Evolutionary conservation across 2,888 invertebrate genomes (phyloP).

Genomic region (Tolmerus cingulatus): DNA sequence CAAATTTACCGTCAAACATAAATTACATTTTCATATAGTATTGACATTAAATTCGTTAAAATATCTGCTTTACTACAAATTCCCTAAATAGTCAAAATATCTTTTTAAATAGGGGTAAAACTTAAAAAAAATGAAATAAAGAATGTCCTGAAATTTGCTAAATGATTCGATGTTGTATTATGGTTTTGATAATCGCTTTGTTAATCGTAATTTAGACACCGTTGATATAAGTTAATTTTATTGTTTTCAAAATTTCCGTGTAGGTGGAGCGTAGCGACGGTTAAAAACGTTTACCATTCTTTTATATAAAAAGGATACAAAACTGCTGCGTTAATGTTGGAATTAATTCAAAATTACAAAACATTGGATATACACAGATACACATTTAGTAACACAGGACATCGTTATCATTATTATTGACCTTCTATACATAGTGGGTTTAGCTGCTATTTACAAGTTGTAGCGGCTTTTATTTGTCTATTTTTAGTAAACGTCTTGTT

Average conservation of each 20-base stretch:
- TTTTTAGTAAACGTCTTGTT: constrained; percentile 48
- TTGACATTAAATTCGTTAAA: constrained; percentile 34
- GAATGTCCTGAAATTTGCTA: neutral
- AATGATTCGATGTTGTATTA: neutral
- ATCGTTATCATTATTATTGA: neutral
- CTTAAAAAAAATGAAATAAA: neutral
- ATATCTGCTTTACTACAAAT: neutral
- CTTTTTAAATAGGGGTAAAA: neutral
- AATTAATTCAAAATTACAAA: neutral
- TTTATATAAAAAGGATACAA: neutral
- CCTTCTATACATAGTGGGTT: neutral
- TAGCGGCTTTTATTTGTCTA: constrained; percentile 26
- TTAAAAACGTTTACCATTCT: neutral
- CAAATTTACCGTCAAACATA: neutral
- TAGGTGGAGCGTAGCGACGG: neutral
- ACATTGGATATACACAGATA: neutral
- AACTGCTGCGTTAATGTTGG: neutral
- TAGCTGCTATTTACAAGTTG: constrained; percentile 13
- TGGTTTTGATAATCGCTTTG: neutral
- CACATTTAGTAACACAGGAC: neutral
- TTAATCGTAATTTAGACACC: neutral
- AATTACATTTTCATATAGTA: neutral
- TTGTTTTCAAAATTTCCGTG: neutral
- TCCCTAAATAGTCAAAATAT: constrained; percentile 31
- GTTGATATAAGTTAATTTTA: neutral